Evolutionary conservation across 2,797 vertebrate species (phyloP), one percentile per base, ranked within the genome.

Genomic region (Gymnodraco acuticeps): DNA sequence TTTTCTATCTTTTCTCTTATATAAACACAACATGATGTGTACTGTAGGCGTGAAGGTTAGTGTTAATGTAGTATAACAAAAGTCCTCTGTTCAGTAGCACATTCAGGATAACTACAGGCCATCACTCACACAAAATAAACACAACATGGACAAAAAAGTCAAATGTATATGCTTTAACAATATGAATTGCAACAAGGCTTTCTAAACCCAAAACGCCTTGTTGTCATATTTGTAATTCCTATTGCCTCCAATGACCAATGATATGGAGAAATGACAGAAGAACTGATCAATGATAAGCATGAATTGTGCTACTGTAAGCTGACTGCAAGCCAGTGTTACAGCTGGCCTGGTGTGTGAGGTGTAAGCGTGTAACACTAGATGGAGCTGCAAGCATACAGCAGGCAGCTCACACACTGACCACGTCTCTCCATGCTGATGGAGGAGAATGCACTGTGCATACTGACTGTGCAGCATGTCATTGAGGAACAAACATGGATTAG

Each of bases 351-450:
- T 19, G n/a, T 33, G 3, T 27, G 48, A 64, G 20, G 78, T 80
- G 47, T 72, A 8, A 2, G 7, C 2, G 4, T 15, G 7, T 1
- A 19, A 45, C 91, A 88, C 95, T 96, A 97, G 97, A 91, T 97
- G 96, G 96, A 86, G 95, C 96, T 97, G 91, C 87, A 88, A 93
- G 92, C 89, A 89, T 91, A 83, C 87, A 67, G 73, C 85, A 89
- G 75, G 59, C 46, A 50, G 60, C 66, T 60, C 48, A 12, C 50
- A 20, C 42, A 0, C 16, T 23, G 47, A 4, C 50, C 15, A 6
- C 9, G 46, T 64, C 51, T 20, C n/a, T 5, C 2, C 56, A 50
- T 6, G 43, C 73, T 48, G 19, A 78, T 48, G 33, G 56, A 52
- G 43, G 70, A 53, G 62, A 51, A 78, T 15, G 31, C 65, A 64